Base-by-base conservation (phyloP, 2,888 invertebrate genomes). In the Brachyptera risi region DNA sequence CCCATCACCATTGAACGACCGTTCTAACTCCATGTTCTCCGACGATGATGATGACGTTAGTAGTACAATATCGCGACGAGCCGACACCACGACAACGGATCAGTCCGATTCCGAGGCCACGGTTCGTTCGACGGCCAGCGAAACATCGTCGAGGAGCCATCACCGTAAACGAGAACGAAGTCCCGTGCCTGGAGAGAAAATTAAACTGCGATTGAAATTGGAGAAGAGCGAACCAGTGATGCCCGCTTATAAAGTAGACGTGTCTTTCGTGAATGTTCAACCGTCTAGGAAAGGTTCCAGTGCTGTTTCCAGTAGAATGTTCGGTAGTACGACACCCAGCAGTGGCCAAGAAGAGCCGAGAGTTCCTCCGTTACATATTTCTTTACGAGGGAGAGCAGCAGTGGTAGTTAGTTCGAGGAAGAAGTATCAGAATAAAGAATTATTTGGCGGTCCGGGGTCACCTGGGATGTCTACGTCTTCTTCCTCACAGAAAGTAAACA, bases 361-460 rank as follows among this genome's bases (percentile, higher is more conserved):
- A 59, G 94, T 94, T 50, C 93, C 94, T 7, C 94, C 93, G 1
- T 77, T 93, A 63, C 93, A 93, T 73, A 93, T 94, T 69, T 92
- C 92, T 61, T 76, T 94, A 42, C 80, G 92, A 63, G 91, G 91
- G 1, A 82, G 91, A 61, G 92, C 91, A 73, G 79, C 80, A 17
- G 90, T 90, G 40, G 90, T 93, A 51, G 91, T 91, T 68, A 89
- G 69, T 61, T 69, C 70, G 4, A 49, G 58, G 21, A 65, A 60
- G 56, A 64, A 64, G 38, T 62, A 61, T 56, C 61, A 59, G 47
- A 57, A 24, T 31, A 63, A 59, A 23, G 19, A 56, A 47, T 57
- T 60, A 37, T 9, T 24, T 21, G 35, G 42, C 38, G 51, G 54
- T 37, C 37, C 59, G 37, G 37, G 7, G 31, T 31, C 31, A 11